phyloP scores from a whole-genome alignment of 2,113 vertebrate genomes.

The Cricetomys ansorgei region DNA sequence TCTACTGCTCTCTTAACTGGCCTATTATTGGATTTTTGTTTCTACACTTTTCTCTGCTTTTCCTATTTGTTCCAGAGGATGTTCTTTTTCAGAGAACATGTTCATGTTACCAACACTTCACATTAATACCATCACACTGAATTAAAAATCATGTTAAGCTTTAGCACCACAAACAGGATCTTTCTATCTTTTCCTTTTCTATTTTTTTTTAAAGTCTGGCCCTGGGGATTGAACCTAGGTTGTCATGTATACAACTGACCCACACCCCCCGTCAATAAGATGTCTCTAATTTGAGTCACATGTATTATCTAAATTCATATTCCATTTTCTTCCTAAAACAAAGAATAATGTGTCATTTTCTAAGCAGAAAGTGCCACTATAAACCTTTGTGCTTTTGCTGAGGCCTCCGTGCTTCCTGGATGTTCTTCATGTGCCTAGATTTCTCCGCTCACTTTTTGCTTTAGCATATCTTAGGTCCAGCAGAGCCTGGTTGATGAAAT shows the following conservation, averaged over 20 bases:
- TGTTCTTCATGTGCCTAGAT: neutral
- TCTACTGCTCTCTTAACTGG: neutral
- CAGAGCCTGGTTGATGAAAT: neutral
- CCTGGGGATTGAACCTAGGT: neutral
- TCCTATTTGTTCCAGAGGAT: neutral
- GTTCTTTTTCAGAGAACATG: neutral
- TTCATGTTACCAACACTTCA: neutral
- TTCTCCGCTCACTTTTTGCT: neutral
- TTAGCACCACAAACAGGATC: neutral
- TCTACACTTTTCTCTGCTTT: neutral
- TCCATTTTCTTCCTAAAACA: neutral
- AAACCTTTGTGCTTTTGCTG: neutral
- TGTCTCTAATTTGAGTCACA: neutral
- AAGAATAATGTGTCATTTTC: neutral
- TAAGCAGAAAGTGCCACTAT: neutral
- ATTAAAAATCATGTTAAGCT: conserved; percentile 7
- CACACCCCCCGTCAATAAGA: neutral
- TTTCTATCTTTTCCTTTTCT: neutral
- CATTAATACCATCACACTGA: neutral
- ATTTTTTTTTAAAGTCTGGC: neutral
- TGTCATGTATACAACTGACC: neutral
- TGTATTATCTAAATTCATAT: conserved; percentile 17
- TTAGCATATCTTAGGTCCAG: neutral
- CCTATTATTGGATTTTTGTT: neutral
- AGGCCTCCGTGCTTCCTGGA: neutral